These are phyloP conservation scores for Anser brachyrhynchus DNA, from an alignment of 2,113 vertebrate species.

Conservation along the genomic window DNA sequence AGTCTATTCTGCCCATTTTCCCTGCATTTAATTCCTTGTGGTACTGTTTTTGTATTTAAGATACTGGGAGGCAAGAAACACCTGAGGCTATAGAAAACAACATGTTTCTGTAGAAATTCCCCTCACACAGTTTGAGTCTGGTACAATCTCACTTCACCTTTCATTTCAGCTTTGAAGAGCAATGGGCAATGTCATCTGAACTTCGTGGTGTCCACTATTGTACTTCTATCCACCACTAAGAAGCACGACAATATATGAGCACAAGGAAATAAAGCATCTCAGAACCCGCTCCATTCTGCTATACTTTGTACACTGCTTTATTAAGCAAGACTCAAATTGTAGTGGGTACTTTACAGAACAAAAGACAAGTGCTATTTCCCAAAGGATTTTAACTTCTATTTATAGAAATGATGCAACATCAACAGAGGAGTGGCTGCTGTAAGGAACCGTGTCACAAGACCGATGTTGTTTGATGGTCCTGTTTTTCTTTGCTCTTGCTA, in stretches of 20 bases:
- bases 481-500: background rate
- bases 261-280: background rate
- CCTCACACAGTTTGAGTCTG: background rate
- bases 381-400: background rate
- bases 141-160: background rate
- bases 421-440: background rate
- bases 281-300: background rate
- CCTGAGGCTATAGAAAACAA: background rate
- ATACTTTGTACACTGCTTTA: background rate
- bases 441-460: background rate
- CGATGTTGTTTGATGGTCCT: background rate
- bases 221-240: background rate
- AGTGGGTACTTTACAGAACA: background rate
- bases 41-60: background rate
- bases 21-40: background rate
- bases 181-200: background rate
- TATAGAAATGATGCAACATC: slow-evolving; percentile 23
- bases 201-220: background rate
- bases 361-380: background rate
- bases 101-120: background rate
- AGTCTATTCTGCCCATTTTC: background rate
- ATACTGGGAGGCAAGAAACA: background rate
- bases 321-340: background rate
- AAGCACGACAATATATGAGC: background rate
- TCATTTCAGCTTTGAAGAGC: background rate